These are phyloP conservation scores for Thoracochromis brauschi DNA, from an alignment of 2,113 vertebrate genomes.

Conservation along the genomic window DNA sequence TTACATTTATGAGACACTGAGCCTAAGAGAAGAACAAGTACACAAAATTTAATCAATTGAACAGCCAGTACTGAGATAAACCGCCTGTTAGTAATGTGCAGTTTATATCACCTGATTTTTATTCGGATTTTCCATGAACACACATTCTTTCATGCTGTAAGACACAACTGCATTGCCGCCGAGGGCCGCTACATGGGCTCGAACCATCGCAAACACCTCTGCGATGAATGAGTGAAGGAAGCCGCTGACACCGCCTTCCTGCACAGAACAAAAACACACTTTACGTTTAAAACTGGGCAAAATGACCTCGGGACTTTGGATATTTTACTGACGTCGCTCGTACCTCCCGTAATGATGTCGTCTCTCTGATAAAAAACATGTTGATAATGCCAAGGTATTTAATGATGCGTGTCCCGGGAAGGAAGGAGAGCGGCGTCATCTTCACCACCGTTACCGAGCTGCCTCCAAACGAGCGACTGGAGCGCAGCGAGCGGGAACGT, in stretches of 20 bases:
- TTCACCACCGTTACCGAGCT: slow-evolving; percentile 87
- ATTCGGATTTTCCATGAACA: slow-evolving; percentile 98
- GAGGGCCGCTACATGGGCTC: slow-evolving; percentile 91
- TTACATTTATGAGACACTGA: slow-evolving; percentile 97
- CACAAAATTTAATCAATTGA: not conserved
- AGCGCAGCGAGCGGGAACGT: slow-evolving; percentile 77
- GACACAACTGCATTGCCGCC: slow-evolving; percentile 96
- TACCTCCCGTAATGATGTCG: slow-evolving; percentile 95
- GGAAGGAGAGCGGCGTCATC: slow-evolving; percentile 97
- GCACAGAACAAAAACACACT: not conserved
- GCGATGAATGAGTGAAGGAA: slow-evolving; percentile 96
- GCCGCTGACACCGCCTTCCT: slow-evolving; percentile 97
- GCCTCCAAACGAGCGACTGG: slow-evolving; percentile 70
- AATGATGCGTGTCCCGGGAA: slow-evolving; percentile 89
- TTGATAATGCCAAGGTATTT: slow-evolving; percentile 99
- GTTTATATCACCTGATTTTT: slow-evolving; percentile 88
- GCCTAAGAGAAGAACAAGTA: slow-evolving; percentile 68
- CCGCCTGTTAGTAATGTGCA: not conserved
- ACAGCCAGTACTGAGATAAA: not conserved
- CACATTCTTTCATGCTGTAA: slow-evolving; percentile 98
- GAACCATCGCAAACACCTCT: slow-evolving; percentile 97
- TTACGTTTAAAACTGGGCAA: not conserved
- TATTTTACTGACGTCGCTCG: not conserved
- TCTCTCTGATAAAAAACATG: slow-evolving; percentile 99
- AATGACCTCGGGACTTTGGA: not conserved